Evolutionary conservation across 2,888 invertebrate species (phyloP).

Genomic region (Clusia tigrina): DNA sequence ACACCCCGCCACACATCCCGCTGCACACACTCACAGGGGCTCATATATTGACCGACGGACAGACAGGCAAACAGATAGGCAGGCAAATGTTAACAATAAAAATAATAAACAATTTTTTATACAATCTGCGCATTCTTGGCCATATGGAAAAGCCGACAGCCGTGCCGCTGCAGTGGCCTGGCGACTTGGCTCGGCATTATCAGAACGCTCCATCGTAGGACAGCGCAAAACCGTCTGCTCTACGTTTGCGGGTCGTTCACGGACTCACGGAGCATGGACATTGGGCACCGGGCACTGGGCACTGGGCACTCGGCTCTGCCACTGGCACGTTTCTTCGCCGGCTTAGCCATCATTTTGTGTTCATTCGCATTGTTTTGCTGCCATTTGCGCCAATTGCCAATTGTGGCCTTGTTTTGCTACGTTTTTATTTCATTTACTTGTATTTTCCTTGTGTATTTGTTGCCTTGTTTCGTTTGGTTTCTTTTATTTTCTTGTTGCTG

Average conservation of each 20-base stretch:
- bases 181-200: slow-evolving; percentile 2
- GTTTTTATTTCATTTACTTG: too few relatives aligned
- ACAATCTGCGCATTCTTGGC: slow-evolving; percentile 19
- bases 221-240: background rate
- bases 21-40: too few relatives aligned
- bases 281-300: too few relatives aligned
- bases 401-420: background rate
- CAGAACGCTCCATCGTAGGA: slow-evolving; percentile 17
- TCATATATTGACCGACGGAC: too few relatives aligned
- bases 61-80: too few relatives aligned
- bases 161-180: background rate
- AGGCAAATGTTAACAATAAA: slow-evolving; percentile 33
- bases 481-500: background rate
- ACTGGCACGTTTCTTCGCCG: too few relatives aligned
- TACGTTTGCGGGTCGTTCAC: too few relatives aligned
- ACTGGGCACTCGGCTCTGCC: too few relatives aligned
- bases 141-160: slow-evolving; percentile 19
- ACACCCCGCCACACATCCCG: background rate
- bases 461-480: too few relatives aligned
- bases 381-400: background rate
- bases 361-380: background rate
- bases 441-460: too few relatives aligned
- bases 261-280: too few relatives aligned
- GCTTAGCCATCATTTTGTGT: background rate
- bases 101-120: slow-evolving; percentile 33